These are phyloP conservation scores for Hephaestus fuliginosus DNA, from an alignment of 2,797 vertebrate species.

Conservation along the genomic window DNA sequence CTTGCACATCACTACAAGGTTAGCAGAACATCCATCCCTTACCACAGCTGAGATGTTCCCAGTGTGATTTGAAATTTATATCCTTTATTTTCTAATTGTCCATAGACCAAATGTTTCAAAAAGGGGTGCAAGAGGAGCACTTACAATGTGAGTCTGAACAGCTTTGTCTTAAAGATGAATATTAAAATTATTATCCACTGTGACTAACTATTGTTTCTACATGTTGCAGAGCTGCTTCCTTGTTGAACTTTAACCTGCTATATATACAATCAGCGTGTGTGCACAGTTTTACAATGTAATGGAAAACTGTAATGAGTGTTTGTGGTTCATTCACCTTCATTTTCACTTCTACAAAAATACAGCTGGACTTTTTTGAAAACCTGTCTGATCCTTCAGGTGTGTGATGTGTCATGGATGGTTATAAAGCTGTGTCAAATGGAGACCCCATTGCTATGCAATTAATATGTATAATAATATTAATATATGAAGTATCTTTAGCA, in stretches of 20 bases:
- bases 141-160: not conserved
- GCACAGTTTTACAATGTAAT: constrained; percentile 17
- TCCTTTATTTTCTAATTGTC: not conserved
- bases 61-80: no score
- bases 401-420: not conserved
- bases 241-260: constrained; percentile 10
- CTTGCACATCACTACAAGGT: constrained; percentile 8
- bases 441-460: not conserved
- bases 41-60: not conserved
- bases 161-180: not conserved
- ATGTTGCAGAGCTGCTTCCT: constrained; percentile 8
- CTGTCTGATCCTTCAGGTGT: not conserved
- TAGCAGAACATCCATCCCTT: constrained; percentile 4
- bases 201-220: not conserved
- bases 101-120: not conserved
- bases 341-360: not conserved
- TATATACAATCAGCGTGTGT: not conserved
- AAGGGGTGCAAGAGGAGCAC: not conserved
- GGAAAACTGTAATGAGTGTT: not conserved
- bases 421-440: not conserved
- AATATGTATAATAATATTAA: no score
- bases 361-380: not conserved
- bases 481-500: not conserved
- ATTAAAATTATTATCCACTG: constrained; percentile 1
- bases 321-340: not conserved